Evolutionary conservation across 2,888 invertebrate species (phyloP).

Genomic region (Dynastes tityus): DNA sequence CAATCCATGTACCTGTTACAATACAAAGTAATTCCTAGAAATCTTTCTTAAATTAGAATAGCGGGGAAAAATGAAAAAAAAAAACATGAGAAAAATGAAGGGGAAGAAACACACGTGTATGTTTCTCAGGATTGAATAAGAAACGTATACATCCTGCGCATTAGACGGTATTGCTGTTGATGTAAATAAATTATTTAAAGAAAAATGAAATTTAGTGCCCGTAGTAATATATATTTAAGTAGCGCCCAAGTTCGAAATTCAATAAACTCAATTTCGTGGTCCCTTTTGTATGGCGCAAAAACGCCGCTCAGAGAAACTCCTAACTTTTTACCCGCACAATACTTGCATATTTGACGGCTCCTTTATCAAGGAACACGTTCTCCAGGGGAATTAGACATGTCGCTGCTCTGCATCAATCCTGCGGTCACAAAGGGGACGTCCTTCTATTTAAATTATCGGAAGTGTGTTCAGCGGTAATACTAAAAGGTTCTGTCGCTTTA

Average conservation of each 20-base stretch:
- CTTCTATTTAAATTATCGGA: slow-evolving; percentile 48
- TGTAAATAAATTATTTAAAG: slow-evolving; percentile 60
- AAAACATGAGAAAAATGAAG: too few species aligned
- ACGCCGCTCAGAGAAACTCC: slow-evolving; percentile 17
- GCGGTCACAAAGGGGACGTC: slow-evolving; percentile 49
- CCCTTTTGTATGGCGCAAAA: slow-evolving; percentile 13
- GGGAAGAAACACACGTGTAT: slow-evolving; percentile 58
- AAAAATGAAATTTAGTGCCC: slow-evolving; percentile 25
- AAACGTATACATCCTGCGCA: slow-evolving; percentile 65
- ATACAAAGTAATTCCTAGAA: too few species aligned
- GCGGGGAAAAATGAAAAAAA: too few species aligned
- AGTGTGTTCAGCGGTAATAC: slow-evolving; percentile 34
- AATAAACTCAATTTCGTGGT: slow-evolving; percentile 36
- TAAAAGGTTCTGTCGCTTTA: slow-evolving; percentile 40
- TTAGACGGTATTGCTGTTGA: too few species aligned
- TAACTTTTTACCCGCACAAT: slow-evolving; percentile 55
- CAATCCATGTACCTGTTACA: too few species aligned
- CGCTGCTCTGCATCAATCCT: slow-evolving; percentile 56
- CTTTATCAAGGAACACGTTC: slow-evolving; percentile 65
- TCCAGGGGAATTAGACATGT: slow-evolving; percentile 67
- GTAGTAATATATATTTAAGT: slow-evolving; percentile 35
- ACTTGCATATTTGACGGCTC: slow-evolving; percentile 65
- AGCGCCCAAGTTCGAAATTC: slow-evolving; percentile 30
- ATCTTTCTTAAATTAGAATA: too few species aligned
- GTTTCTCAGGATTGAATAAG: slow-evolving; percentile 76